These are phyloP conservation scores for Cephus nigrinus DNA, from an alignment of 2,888 invertebrate genomes.

Conservation along the genomic window DNA sequence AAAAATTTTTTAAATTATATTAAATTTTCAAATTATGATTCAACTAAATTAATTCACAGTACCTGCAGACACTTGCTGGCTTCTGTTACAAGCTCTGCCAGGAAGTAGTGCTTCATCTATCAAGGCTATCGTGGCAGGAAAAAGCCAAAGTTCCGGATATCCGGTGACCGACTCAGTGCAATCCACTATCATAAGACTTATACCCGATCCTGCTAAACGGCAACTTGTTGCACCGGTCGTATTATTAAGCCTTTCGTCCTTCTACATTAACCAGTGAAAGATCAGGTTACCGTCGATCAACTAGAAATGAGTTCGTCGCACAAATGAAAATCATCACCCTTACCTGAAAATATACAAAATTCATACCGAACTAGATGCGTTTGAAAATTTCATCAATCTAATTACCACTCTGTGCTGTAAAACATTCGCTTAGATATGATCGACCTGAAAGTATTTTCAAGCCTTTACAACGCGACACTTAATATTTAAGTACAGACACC, in stretches of 20 bases:
- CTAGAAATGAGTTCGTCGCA: neutral
- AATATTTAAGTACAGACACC: neutral
- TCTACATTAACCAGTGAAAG: too few species aligned
- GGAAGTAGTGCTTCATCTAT: neutral
- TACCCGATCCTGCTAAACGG: neutral
- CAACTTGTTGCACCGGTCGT: conserved; percentile 2
- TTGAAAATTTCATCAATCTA: neutral
- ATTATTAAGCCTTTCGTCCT: neutral
- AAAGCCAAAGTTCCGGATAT: neutral
- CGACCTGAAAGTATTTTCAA: neutral
- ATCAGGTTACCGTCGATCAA: too few species aligned
- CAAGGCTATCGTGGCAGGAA: neutral
- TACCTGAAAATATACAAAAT: neutral
- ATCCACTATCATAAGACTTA: neutral
- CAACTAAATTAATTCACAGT: neutral
- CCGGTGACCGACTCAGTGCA: neutral
- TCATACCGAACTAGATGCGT: neutral
- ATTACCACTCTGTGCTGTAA: neutral
- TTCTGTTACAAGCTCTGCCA: neutral
- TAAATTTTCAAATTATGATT: neutral
- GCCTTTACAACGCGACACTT: neutral
- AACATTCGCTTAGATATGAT: neutral
- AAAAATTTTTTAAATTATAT: neutral
- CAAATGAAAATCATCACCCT: neutral
- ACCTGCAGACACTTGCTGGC: neutral